Evolutionary conservation across 2,797 vertebrate genomes (phyloP), one percentile per base, ranked within the genome.

Genomic region (Paedocypris micromegethes): DNA sequence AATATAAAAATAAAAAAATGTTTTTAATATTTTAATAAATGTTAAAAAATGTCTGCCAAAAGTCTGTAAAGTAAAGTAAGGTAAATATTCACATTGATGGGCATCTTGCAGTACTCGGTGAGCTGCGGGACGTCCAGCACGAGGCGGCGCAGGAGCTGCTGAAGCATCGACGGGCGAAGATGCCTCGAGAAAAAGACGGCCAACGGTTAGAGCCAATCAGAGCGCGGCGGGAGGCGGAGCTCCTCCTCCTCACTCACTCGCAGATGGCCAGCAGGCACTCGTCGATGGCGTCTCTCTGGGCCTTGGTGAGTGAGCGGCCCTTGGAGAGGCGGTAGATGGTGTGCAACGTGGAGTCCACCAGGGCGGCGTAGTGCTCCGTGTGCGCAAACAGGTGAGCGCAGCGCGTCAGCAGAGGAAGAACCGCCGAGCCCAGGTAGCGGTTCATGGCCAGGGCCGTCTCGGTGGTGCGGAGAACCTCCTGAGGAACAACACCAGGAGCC

Each of bases 301-400:
- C 97, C 86, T 99, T 99, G 47, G 96, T 99, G 83, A 99, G 94
- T 2, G 96, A 96, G 9, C 93, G 93, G 45, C 95, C 96, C 75
- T 98, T 99, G 81, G 95, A 99, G 59, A 99, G 88, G 45, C 96
- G 90, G 60, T 99, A 99, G 81, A 99, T 95, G 46, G 95, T 97
- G 76, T 99, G 94, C 66, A 99, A 92, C 0, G 85, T 95, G 67
- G 95, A 94, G 86, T 99, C 95, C 23, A 99, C 83, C 71, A 98
- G 85, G 60, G 90, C 88, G 0, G 91, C 85, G 0, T 90, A 85
- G 84, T 98, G 97, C 75, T 98, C 97, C 0, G 97, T 95, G 83
- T 88, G 92, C 9, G 90, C 86, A 70, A 99, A 98, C 56, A 96
- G 93, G 41, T 90, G 88, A 9, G 97, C 95, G 3, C 94, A 98